These are phyloP conservation scores for Naja naja DNA, from an alignment of 2,113 vertebrate species.

Conservation along the genomic window DNA sequence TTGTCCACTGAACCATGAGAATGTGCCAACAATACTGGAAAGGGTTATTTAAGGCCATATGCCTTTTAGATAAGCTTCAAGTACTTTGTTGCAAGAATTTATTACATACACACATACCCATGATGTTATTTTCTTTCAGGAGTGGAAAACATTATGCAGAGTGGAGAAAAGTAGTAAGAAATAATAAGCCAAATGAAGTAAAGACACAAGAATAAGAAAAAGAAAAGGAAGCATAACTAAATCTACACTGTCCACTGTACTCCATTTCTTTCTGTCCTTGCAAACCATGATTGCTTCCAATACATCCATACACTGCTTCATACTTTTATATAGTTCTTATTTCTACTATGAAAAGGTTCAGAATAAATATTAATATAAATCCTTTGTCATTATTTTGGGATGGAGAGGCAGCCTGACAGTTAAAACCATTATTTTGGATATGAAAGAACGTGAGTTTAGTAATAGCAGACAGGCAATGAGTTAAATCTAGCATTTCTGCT, in stretches of 20 bases:
- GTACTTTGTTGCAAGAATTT: neutral
- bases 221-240: neutral
- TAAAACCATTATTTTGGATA: accelerated
- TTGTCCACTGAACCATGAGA: neutral
- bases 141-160: neutral
- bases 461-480: neutral
- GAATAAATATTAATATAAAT: conserved; percentile 7
- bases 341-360: neutral
- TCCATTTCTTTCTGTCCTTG: neutral
- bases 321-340: neutral
- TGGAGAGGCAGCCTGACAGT: neutral
- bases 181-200: neutral
- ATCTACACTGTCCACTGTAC: neutral
- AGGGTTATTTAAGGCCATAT: neutral
- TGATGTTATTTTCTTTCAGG: neutral
- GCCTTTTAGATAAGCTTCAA: neutral
- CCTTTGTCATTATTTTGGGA: neutral
- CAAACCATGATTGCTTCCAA: neutral
- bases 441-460: neutral
- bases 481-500: neutral
- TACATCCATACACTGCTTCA: neutral
- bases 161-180: neutral
- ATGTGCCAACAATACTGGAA: neutral
- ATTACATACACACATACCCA: neutral
- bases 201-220: neutral